A percentile compares a stretch with the other conserved stretches of the same genome.
phyloP scores from a whole-genome alignment of 37 sponge, comb jelly and placozoan genomes.

The Bolinopsis microptera region DNA sequence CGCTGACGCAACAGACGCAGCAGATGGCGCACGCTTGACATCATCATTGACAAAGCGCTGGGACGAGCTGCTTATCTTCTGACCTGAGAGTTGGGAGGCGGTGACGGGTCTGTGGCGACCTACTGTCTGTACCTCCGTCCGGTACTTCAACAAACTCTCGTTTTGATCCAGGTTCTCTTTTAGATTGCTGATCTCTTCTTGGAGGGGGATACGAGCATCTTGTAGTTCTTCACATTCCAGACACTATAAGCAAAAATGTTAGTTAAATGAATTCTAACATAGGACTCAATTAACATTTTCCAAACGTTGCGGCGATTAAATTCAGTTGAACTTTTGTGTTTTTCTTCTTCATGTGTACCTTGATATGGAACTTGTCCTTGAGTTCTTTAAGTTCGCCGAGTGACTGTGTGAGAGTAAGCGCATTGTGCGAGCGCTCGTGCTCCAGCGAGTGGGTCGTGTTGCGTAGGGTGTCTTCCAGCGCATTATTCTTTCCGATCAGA shows the following conservation, averaged over 20 bases:
- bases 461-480: constrained; percentile 44
- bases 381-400: constrained; percentile 47
- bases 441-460: constrained; percentile 63
- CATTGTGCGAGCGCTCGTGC: constrained; percentile 65
- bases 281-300: too few species aligned
- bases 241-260: constrained; percentile 21
- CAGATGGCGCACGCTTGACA: constrained; percentile 29
- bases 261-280: too few species aligned
- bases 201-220: constrained; percentile 47
- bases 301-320: too few species aligned
- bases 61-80: constrained; percentile 33
- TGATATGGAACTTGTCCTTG: constrained; percentile 52
- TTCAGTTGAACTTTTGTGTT: too few species aligned
- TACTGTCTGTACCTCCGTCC: constrained; percentile 1
- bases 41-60: neutral
- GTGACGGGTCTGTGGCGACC: constrained; percentile 22
- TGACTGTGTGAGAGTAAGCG: constrained; percentile 48
- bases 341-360: too few species aligned
- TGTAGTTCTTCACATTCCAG: constrained; percentile 58
- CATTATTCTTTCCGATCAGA: constrained; percentile 59
- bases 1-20: neutral
- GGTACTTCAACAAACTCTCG: constrained; percentile 45
- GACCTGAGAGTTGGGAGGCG: constrained; percentile 40
- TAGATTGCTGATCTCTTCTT: constrained; percentile 59
- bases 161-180: constrained; percentile 9